Evolutionary conservation across 2,888 invertebrate genomes (phyloP).

Genomic region (Oegoconia quadripuncta): DNA sequence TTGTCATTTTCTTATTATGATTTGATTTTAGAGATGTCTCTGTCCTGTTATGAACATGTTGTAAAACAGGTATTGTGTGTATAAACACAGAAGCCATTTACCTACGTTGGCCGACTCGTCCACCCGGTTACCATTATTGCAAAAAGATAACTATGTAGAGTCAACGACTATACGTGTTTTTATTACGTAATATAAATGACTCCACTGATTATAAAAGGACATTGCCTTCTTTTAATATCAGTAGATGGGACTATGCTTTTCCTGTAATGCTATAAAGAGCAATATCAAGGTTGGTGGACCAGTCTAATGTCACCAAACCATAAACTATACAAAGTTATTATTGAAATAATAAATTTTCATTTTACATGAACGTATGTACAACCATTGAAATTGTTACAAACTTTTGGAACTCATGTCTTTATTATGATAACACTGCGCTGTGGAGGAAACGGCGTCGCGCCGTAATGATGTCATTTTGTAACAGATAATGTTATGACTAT

Average conservation of each 20-base stretch:
- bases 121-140: conserved; percentile 6
- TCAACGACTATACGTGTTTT: conserved; percentile 1
- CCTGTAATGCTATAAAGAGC: conserved; percentile 19
- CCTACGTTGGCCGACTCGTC: background rate
- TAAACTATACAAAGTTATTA: background rate
- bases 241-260: conserved; percentile 7
- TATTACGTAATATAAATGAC: conserved; percentile 1
- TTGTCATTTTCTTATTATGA: too few relatives aligned
- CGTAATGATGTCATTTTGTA: conserved; percentile 46
- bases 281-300: conserved; percentile 17
- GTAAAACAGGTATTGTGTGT: background rate
- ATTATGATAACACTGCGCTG: conserved; percentile 34
- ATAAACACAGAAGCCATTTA: background rate
- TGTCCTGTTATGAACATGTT: too few relatives aligned
- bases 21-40: too few relatives aligned
- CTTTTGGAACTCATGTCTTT: conserved; percentile 36
- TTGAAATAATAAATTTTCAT: background rate
- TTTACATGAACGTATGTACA: background rate
- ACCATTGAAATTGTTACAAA: conserved; percentile 24
- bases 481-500: conserved; percentile 42
- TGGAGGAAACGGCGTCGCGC: conserved; percentile 36
- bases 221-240: conserved; percentile 7
- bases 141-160: conserved; percentile 14
- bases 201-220: conserved; percentile 6
- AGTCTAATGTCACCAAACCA: background rate